Conservation (phyloP, 2,113 vertebrate species). For the Nycticryphes semicollaris region DNA sequence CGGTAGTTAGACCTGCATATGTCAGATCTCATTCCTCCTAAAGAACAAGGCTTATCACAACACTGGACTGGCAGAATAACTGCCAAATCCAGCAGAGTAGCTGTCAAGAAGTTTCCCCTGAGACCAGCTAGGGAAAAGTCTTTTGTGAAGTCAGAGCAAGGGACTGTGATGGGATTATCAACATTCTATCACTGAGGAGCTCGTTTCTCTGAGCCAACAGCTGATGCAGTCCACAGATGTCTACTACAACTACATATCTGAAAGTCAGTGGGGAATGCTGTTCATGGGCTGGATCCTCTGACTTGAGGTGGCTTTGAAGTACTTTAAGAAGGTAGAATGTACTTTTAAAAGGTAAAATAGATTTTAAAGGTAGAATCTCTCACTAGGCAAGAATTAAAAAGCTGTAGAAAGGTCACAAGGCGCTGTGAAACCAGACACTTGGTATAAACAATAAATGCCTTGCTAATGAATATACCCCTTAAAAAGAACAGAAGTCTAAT, state of each 20-base stretch:
- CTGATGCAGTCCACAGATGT: neutral
- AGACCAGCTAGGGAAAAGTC: neutral
- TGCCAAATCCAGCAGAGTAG: neutral
- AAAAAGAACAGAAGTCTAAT: too few species aligned
- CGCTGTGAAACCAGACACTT: too few species aligned
- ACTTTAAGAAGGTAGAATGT: too few species aligned
- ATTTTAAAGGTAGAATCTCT: too few species aligned
- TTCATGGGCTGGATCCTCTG: neutral
- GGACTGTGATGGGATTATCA: neutral
- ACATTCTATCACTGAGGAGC: fast-evolving
- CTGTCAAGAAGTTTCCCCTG: neutral
- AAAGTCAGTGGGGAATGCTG: neutral
- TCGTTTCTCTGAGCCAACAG: neutral
- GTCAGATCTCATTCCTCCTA: neutral
- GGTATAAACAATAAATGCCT: too few species aligned
- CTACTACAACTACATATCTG: neutral
- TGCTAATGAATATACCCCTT: too few species aligned
- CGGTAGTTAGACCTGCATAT: neutral
- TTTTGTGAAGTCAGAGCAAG: neutral
- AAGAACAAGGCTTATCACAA: neutral
- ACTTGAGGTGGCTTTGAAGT: neutral
- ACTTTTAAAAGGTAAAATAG: too few species aligned
- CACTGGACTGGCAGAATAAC: neutral
- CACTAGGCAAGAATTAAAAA: too few species aligned
- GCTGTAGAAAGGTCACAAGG: too few species aligned